phyloP scores from a whole-genome alignment of 2,888 invertebrate species.

The Troides oblongomaculatus region DNA sequence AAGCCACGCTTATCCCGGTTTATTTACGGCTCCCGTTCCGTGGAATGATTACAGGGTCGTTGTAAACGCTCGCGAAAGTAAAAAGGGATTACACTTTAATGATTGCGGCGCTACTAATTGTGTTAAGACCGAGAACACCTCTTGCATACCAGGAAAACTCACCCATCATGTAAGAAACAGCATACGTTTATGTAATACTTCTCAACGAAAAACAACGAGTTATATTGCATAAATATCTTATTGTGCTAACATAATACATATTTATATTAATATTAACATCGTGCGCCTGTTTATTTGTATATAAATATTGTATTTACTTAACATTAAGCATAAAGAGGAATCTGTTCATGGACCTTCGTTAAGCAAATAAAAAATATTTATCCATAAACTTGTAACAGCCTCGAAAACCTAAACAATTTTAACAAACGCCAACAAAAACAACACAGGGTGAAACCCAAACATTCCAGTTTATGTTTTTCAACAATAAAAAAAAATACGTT shows the following conservation, averaged over 20 bases:
- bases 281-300: background rate
- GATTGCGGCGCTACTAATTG: slow-evolving; percentile 60
- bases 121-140: slow-evolving; percentile 46
- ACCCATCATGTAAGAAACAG: slow-evolving; percentile 3
- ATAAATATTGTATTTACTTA: background rate
- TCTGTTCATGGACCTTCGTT: slow-evolving; percentile 10
- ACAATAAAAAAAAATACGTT: slow-evolving; percentile 50
- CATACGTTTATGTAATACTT: background rate
- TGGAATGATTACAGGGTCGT: slow-evolving; percentile 72
- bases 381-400: slow-evolving; percentile 24
- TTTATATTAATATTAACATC: background rate
- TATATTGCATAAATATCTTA: background rate
- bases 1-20: slow-evolving; percentile 73
- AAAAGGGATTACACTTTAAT: slow-evolving; percentile 70
- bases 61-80: slow-evolving; percentile 71
- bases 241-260: background rate
- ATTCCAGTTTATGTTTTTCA: slow-evolving; percentile 63
- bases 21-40: slow-evolving; percentile 73
- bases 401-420: slow-evolving; percentile 44
- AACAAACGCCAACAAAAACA: slow-evolving; percentile 60
- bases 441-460: slow-evolving; percentile 61
- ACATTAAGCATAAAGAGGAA: slow-evolving; percentile 17
- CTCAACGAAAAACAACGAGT: background rate
- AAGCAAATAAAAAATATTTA: slow-evolving; percentile 27
- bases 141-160: slow-evolving; percentile 14